Evolutionary conservation across 2,797 vertebrate species (phyloP).

Genomic region (Anguilla megastoma): DNA sequence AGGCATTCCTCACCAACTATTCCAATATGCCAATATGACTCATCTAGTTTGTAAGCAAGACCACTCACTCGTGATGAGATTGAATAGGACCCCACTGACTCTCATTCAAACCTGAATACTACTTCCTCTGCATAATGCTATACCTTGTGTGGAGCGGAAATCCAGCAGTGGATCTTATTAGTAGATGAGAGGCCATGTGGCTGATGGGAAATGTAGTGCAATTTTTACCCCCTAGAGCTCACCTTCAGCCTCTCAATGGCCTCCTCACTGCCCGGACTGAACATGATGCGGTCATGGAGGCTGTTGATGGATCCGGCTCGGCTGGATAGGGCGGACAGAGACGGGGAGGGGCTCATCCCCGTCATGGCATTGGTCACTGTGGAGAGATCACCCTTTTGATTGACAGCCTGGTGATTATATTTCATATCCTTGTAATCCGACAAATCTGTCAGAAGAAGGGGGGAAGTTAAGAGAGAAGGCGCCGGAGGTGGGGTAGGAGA

Average conservation of each 20-base stretch:
- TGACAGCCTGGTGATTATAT: constrained; percentile 78
- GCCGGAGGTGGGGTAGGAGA: constrained; percentile 32
- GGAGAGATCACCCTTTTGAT: constrained; percentile 91
- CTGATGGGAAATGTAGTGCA: not conserved
- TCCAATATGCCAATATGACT: not conserved
- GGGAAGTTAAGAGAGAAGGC: constrained; percentile 49
- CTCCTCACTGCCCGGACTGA: constrained; percentile 92
- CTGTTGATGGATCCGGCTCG: constrained; percentile 90
- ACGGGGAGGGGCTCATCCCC: constrained; percentile 94
- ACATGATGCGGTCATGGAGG: constrained; percentile 94
- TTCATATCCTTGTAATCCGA: constrained; percentile 90
- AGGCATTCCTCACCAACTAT: too few relatives aligned
- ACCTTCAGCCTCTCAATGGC: constrained; percentile 97
- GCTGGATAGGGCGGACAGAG: constrained; percentile 91
- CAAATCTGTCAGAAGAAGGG: constrained; percentile 72
- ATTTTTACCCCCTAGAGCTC: constrained; percentile 33
- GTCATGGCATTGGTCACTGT: constrained; percentile 97
- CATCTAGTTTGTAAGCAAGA: not conserved
- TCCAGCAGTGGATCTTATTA: not conserved
- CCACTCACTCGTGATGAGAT: too few relatives aligned
- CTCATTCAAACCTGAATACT: not conserved
- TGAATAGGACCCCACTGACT: not conserved
- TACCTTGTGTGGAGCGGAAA: not conserved
- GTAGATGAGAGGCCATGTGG: not conserved
- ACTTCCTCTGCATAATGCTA: not conserved